phyloP scores from a whole-genome alignment of 2,797 vertebrate species.

The Diglossa cyanea region DNA sequence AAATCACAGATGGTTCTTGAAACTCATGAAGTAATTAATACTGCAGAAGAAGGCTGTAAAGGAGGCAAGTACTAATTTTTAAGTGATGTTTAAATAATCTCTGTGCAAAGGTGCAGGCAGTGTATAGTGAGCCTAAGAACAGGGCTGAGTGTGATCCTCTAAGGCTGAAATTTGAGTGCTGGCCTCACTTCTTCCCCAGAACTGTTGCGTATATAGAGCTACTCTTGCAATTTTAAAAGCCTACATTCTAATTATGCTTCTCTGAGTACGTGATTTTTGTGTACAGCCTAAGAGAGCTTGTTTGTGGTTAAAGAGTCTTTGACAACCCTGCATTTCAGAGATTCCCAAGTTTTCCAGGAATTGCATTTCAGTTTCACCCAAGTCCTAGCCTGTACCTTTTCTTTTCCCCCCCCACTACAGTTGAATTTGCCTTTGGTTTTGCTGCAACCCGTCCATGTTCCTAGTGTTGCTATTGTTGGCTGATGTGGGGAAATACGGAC shows the following conservation, averaged over 20 bases:
- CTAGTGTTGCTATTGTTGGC: not conserved
- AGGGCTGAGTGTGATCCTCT: not conserved
- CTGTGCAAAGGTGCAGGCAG: not conserved
- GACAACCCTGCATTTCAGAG: not conserved
- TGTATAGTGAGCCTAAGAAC: not conserved
- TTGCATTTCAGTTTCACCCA: not conserved
- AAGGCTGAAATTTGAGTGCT: not conserved
- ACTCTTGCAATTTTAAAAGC: not conserved
- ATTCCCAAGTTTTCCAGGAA: not conserved
- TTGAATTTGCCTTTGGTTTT: not conserved
- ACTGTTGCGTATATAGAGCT: not conserved
- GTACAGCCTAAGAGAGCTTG: not conserved
- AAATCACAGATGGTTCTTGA: not conserved
- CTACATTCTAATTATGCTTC: not conserved
- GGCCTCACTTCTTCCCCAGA: not conserved
- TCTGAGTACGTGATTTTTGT: not conserved
- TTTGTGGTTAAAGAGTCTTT: not conserved
- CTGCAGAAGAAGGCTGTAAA: not conserved
- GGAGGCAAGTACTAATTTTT: not conserved
- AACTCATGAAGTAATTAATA: not conserved
- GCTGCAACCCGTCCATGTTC: not conserved
- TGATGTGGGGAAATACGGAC: not conserved
- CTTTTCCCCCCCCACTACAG: accelerated
- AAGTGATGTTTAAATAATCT: not conserved
- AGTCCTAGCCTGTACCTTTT: not conserved